A percentile compares a stretch with the other conserved stretches of the same genome.
These are phyloP conservation scores for Lipotes vexillifer DNA, from an alignment of 2,113 vertebrate species.

Conservation along the genomic window DNA sequence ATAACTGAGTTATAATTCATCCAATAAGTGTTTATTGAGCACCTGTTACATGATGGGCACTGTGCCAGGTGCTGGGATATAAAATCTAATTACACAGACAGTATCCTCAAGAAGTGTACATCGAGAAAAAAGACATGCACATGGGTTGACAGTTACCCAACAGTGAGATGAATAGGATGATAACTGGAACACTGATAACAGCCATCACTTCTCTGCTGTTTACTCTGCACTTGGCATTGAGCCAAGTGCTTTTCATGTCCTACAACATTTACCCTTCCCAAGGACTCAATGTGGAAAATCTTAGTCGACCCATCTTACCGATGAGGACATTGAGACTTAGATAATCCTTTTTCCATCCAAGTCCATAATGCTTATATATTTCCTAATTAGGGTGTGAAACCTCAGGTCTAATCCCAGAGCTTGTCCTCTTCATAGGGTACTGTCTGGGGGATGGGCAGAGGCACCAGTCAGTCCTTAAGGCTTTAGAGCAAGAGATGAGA, in stretches of 20 bases:
- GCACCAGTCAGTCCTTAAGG: not conserved
- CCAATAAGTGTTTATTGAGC: slow-evolving; percentile 76
- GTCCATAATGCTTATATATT: not conserved
- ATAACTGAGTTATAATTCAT: slow-evolving; percentile 77
- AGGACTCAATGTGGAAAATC: not conserved
- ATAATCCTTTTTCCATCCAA: not conserved
- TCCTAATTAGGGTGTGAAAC: not conserved
- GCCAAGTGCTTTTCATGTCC: slow-evolving; percentile 17
- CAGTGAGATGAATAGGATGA: not conserved
- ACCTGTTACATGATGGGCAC: slow-evolving; percentile 71
- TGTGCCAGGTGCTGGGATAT: slow-evolving; percentile 65
- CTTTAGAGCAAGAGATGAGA: not conserved
- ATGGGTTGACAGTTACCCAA: slow-evolving; percentile 40
- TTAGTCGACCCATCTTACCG: not conserved
- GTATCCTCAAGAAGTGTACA: slow-evolving; percentile 61
- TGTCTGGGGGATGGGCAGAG: not conserved
- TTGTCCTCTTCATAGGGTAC: not conserved
- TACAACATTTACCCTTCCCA: slow-evolving; percentile 1
- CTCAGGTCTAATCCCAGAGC: not conserved
- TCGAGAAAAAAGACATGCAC: slow-evolving; percentile 51
- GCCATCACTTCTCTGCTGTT: slow-evolving; percentile 25
- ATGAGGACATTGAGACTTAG: not conserved
- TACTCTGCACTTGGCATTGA: slow-evolving; percentile 29
- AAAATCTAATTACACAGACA: slow-evolving; percentile 69
- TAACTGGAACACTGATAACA: not conserved